Base-by-base conservation (phyloP, 1,140 invertebrate genomes). In the Hirudo medicinalis region DNA sequence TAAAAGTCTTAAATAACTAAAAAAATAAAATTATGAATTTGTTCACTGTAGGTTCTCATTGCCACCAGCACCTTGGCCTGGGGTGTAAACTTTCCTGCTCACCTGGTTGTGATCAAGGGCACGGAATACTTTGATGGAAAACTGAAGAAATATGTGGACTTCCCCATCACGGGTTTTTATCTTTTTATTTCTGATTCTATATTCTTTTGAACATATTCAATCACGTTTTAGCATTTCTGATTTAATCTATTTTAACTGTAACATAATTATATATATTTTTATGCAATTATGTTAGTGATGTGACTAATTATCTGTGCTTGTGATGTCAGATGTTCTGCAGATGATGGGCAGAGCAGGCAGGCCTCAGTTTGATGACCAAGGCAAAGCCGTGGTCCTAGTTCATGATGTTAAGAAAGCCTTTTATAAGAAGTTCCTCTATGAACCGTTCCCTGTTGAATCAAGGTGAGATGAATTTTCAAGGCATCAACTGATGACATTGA, bases 101-200 rank as follows among this genome's bases (percentile, higher is more conserved):
- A 94, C 82, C 81, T 94, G 25, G 92, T 94, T 0, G 77, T 83
- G 69, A 76, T 83, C 32, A 83, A 83, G 75, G 82, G 82, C 69
- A 99, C 97, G 1, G 97, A 99, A 82, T 99, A 95, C 82, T 99
- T 89, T 81, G 96, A 99, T 83, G 95, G 94, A 13, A 97, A 98
- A 80, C 87, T 87, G 6, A 91, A 93, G 78, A 87, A 94, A 77
- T 99, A 99, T 82, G 92, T 98, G 3, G 96, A 99, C 77, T 99
- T 99, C 89, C 97, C 97, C 0, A 97, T 99, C 67, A 99, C 96
- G 0, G 94, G 96, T 85, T 63, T 63, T 20, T 25, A 19, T 11
- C 8, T 25, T 15, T 27, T 60, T 6, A 6, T 40, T 40, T 6
- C 11, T 40, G 4, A 22, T 60, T 60, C 15, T 60, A 6, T 60